phyloP scores from a whole-genome alignment of 1,140 invertebrate genomes.

The Gryon sp. region DNA sequence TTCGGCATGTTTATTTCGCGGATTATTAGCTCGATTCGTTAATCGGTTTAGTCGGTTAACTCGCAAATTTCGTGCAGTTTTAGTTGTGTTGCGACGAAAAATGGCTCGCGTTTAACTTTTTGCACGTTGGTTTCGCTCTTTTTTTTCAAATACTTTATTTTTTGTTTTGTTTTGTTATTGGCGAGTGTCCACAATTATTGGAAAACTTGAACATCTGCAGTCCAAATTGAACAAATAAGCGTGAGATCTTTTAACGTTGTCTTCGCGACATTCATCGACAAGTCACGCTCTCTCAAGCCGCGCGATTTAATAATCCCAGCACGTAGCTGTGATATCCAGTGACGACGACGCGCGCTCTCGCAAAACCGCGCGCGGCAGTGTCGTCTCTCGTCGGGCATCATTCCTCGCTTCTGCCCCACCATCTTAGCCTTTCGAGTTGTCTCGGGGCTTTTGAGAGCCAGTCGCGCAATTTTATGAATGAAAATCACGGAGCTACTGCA shows the following conservation, averaged over 20 bases:
- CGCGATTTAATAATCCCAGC: conserved; percentile 64
- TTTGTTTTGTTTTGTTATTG: conserved; percentile 55
- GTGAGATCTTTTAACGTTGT: conserved; percentile 57
- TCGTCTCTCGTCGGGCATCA: conserved; percentile 45
- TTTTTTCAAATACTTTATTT: neutral
- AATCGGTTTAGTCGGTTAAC: conserved; percentile 56
- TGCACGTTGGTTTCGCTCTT: conserved; percentile 1
- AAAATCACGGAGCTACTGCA: conserved; percentile 56
- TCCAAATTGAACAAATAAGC: conserved; percentile 61
- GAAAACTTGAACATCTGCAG: conserved; percentile 57
- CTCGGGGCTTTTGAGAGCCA: conserved; percentile 50
- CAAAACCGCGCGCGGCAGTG: conserved; percentile 29
- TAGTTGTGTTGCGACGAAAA: conserved; percentile 31
- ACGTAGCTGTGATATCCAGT: conserved; percentile 64
- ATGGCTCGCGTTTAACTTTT: conserved; percentile 48
- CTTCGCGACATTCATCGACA: conserved; percentile 59
- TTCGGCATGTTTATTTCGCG: conserved; percentile 54
- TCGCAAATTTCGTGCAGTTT: conserved; percentile 54
- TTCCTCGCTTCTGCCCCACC: conserved; percentile 20
- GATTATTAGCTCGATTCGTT: conserved; percentile 62
- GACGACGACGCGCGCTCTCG: conserved; percentile 18
- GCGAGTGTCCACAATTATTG: conserved; percentile 59
- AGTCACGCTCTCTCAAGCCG: conserved; percentile 53
- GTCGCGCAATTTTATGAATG: conserved; percentile 57
- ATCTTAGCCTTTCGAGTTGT: conserved; percentile 45